Evolutionary conservation across 2,113 vertebrate species (phyloP).

Genomic region (Aepyceros melampus): DNA sequence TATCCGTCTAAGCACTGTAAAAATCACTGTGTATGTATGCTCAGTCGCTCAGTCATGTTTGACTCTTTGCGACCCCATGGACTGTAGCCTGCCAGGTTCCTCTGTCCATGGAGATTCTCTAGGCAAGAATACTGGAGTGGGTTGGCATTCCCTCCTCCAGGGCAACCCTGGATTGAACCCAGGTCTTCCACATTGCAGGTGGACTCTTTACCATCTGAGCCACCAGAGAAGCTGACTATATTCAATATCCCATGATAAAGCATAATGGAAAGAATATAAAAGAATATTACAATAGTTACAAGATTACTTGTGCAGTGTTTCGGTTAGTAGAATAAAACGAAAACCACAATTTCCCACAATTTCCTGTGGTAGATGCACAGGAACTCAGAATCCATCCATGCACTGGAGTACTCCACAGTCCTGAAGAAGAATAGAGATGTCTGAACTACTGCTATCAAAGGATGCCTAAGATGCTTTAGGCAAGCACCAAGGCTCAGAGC

Average conservation of each 20-base stretch:
- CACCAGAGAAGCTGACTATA: neutral
- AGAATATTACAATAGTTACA: neutral
- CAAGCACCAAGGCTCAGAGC: neutral
- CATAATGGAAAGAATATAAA: neutral
- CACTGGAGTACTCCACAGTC: accelerated
- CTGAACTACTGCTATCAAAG: no score
- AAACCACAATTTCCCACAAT: neutral
- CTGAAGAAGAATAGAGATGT: neutral
- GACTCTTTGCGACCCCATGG: neutral
- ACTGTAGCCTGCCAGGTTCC: neutral
- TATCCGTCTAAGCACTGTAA: neutral
- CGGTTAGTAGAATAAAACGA: neutral
- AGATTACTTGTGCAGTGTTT: neutral
- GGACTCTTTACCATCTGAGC: neutral
- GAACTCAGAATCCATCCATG: neutral
- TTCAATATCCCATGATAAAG: neutral
- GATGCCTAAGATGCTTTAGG: neutral
- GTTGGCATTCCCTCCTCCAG: neutral
- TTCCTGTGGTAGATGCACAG: no score
- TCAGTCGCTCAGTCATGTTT: neutral
- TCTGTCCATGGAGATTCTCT: neutral
- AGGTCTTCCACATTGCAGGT: neutral
- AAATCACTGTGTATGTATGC: neutral
- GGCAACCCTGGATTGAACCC: neutral
- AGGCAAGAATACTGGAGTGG: neutral